Evolutionary conservation across 2,888 invertebrate species (phyloP), one percentile per base, ranked within the genome.

Genomic region (Lagria hirta): DNA sequence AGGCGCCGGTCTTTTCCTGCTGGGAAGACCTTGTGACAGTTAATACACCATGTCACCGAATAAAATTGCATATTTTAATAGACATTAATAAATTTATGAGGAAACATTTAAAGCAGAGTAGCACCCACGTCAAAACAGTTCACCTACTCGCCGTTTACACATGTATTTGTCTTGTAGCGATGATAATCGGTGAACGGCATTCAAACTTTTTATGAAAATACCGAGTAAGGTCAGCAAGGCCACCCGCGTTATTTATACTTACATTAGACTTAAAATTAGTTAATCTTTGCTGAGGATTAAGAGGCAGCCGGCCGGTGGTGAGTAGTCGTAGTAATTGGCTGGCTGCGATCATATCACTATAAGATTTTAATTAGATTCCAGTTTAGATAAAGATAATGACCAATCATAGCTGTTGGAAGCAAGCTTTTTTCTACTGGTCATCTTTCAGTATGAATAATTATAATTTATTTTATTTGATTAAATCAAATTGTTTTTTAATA

Each of bases 111-210:
- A 7, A 7, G 20, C 7, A 18, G 20, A 18, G 20, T 5, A 26
- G 7, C 11, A 12, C 26, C 26, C 26, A 26, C 26, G 10, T 11
- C 11, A 33, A 33, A 17, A 26, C 38, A 14, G 21, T 21, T 41
- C 40, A 22, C 42, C 46, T 47, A 48, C 42, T 40, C 45, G 33
- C 18, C 14, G 28, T 28, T 37, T 43, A 48, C 43, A 48, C 40
- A 40, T 48, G 48, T 40, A 48, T 48, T 43, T 38, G 48, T 43
- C 45, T 45, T 45, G 38, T 38, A 42, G 34, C 48, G 50, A 50
- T 48, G 50, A 50, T 50, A 50, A 50, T 48, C 50, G 50, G 50
- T 50, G 50, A 50, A 50, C 38, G 50, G 50, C 50, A 50, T 51
- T 51, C 37, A 22, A 27, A 37, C 14, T 51, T 51, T 49, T 51